Evolutionary conservation across 2,797 vertebrate genomes (phyloP), one percentile per base, ranked within the genome.

Genomic region (Mus caroli): DNA sequence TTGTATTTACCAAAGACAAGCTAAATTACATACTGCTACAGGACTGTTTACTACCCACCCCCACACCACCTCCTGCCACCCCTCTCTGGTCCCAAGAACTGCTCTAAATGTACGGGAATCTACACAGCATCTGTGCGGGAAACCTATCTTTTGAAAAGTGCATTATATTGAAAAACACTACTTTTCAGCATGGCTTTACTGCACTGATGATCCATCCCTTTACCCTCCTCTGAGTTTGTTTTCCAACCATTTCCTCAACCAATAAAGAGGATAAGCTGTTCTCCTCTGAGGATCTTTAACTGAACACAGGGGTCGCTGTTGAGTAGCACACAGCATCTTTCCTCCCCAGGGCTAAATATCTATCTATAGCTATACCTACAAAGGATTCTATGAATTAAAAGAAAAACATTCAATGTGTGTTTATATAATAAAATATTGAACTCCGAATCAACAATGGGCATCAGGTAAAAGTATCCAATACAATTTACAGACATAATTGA

Each of bases 401-500:
- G 92, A 80, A 97, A 98, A 98, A 96, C 94, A 97, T 98, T 98
- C 98, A 97, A 89, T 97, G 97, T 98, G 96, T 96, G 97, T 97
- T 98, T 97, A 98, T 98, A 97, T 97, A 98, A 98, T 97, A 98
- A 98, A 98, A 98, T 98, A 98, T 95, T 5, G 6, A 98, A 98
- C 97, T 98, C 98, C 96, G 98, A 98, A 98, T 97, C 98, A 98
- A 98, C 98, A 98, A 97, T 92, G 90, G 96, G 97, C 97, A 98
- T 98, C 98, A 98, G 98, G 98, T 99, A 99, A 98, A 98, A 90
- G 97, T 97, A 98, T 96, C 97, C 98, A 98, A 98, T 98, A 98
- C 98, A 98, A 99, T 98, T 98, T 98, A 97, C 97, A 96, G 97
- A 92, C 98, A 97, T 99, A 99, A 99, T 98, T 99, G 98, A 99